A percentile compares a stretch with the other conserved stretches of the same genome.
Conservation (phyloP, 1,140 invertebrate species). For the Zaprionus capensis region DNA sequence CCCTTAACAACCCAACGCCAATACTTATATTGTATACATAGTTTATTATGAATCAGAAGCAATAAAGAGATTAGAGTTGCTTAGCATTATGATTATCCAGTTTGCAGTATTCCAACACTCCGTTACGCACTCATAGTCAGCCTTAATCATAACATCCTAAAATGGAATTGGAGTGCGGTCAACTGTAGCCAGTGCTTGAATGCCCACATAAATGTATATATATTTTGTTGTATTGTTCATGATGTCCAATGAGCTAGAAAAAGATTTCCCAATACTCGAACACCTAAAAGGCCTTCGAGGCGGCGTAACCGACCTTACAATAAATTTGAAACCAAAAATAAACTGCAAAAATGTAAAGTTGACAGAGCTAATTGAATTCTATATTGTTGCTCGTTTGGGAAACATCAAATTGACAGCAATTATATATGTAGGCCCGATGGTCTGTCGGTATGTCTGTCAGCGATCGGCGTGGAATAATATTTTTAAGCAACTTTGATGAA, state of each 20-base stretch:
- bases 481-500: constrained; percentile 47
- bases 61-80: too few species aligned
- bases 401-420: constrained; percentile 56
- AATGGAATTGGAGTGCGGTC: background rate
- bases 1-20: background rate
- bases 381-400: constrained; percentile 30
- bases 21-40: background rate
- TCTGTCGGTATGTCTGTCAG: constrained; percentile 41
- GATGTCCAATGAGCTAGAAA: background rate
- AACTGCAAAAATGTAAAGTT: constrained; percentile 12
- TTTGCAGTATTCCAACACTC: too few species aligned
- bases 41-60: background rate
- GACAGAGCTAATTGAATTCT: constrained; percentile 52
- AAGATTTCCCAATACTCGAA: constrained; percentile 1
- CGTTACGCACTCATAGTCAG: background rate
- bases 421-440: constrained; percentile 38
- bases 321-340: constrained; percentile 22
- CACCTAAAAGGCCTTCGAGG: background rate
- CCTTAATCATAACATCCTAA: background rate
- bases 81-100: too few species aligned
- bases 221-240: background rate
- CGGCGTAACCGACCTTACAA: constrained; percentile 12
- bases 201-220: background rate
- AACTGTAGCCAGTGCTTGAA: background rate
- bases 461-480: constrained; percentile 47